Base-by-base conservation (phyloP, 2,797 vertebrate genomes). In the Euthynnus affinis region DNA sequence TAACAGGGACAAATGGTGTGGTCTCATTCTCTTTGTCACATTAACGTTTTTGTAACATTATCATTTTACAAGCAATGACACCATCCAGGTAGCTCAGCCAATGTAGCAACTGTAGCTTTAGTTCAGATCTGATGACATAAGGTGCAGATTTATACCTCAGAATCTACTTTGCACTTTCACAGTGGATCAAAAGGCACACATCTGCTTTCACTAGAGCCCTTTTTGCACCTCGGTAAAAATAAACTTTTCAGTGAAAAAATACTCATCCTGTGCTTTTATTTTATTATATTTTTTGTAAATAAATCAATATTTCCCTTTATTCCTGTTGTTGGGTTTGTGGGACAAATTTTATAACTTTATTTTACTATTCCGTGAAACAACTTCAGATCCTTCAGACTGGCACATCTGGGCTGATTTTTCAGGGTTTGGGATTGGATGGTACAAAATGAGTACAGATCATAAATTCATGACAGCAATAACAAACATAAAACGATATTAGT, bases 381-480 rank as follows among this genome's bases (percentile, higher is more conserved):
- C 42, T 58, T 58, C 37, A 3, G 27, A 23, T 53, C 29, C 7
- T 27, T 20, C 3, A 46, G 4, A 29, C 34, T 22, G 46, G 34
- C 9, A 48, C 12, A 59, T 59, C 37, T 1, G n/a, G 15, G 2
- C 42, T n/a, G 5, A 49, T 40, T 66, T 18, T 49, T 74, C 10
- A 25, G 13, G 14, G 64, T 17, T 55, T 13, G 51, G 22, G 23
- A 23, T 76, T 6, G 65, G 58, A 76, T 44, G 53, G 49, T 29
- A 29, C 61, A 56, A 52, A 73, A 74, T 40, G 7, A 56, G 15
- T 63, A 29, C 55, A 32, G 42, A 46, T 58, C 32, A 23, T 32
- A 20, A 59, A 51, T 9, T 51, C 3, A 75, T 63, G 20, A 49
- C 9, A 73, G 34, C 12, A 63, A n/a, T 27, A 42, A 58, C 15